Base-by-base conservation (phyloP, 1,140 invertebrate genomes). In the Diorhabda carinulata region DNA sequence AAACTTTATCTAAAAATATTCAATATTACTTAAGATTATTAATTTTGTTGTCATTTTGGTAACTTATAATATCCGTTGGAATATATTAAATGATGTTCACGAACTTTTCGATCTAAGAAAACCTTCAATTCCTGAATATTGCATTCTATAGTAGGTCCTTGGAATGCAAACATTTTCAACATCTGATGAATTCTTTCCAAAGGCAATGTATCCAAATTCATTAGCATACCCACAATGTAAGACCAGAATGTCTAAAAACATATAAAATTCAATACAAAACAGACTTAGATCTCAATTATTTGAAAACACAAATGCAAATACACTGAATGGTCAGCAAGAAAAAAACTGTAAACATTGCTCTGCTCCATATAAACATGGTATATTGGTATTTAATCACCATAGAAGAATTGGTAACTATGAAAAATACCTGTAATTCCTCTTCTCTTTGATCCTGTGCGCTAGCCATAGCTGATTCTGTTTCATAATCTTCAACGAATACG, bases 201-300 rank as follows among this genome's bases (percentile, higher is more conserved):
- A 2, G 96, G 91, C 78, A 98, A 85, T 2, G 92, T 94, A 74
- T 98, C 95, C 66, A 98, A 84, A 85, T 98, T 98, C 0, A 95
- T 96, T 43, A 98, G 82, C 95, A 98, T 98, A 5, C 95, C 96
- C 52, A 96, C 91, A 77, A 98, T 97, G 76, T 98, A 98, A 0
- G 94, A 95, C 96, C 96, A 98, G 77, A 96, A 96, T 6, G 95
- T 92, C 83, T 87, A 72, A 69, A 78, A 81, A 68, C 6, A 52
- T 4, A 52, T 2, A 25, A 25, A 25, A 25, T 25, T 25, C 25
- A 25, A 25, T 25, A 25, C 25, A 25, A 25, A 25, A 25, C 25
- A 25, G 25, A 25, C 25, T 25, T 25, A 25, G 25, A 25, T 25
- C 25, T 25, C 25, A 25, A 25, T 25, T 25, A 25, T 25, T 25